Conservation (phyloP, 2,797 vertebrate species). For the Pangasius macronema region DNA sequence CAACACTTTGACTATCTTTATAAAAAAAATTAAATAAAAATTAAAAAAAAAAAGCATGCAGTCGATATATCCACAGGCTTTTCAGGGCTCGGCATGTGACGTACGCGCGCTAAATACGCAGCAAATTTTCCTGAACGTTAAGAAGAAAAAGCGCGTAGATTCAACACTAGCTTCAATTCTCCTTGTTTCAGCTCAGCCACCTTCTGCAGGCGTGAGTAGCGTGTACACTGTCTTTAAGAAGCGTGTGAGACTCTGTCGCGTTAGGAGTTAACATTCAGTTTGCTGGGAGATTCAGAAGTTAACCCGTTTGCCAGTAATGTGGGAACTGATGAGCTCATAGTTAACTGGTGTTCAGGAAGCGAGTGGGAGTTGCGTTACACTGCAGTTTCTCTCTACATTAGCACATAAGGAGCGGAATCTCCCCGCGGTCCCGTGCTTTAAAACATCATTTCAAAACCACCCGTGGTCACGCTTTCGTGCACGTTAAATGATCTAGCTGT, state of each 20-base stretch:
- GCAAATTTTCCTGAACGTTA: background rate
- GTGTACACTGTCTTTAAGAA: background rate
- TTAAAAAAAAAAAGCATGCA: background rate
- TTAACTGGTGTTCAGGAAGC: slow-evolving; percentile 61
- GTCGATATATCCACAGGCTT: background rate
- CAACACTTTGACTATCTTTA: background rate
- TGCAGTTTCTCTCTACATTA: slow-evolving; percentile 63
- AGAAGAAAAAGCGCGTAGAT: background rate
- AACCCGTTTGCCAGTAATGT: slow-evolving; percentile 44
- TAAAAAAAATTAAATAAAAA: background rate
- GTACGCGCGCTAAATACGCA: slow-evolving; percentile 21
- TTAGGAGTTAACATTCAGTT: background rate
- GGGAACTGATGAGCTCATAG: slow-evolving; percentile 70
- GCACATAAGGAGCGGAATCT: background rate
- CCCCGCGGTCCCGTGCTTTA: no score
- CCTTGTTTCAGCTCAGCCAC: background rate
- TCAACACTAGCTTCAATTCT: background rate
- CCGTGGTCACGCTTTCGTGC: background rate
- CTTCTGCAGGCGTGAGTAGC: background rate
- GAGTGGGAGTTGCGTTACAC: slow-evolving; percentile 63
- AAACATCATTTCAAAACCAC: background rate
- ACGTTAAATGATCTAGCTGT: background rate
- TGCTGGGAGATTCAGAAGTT: slow-evolving; percentile 46
- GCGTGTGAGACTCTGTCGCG: background rate
- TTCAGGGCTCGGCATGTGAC: slow-evolving; percentile 27